Conservation (phyloP, 2,888 invertebrate genomes). For the Apotomis turbidana region DNA sequence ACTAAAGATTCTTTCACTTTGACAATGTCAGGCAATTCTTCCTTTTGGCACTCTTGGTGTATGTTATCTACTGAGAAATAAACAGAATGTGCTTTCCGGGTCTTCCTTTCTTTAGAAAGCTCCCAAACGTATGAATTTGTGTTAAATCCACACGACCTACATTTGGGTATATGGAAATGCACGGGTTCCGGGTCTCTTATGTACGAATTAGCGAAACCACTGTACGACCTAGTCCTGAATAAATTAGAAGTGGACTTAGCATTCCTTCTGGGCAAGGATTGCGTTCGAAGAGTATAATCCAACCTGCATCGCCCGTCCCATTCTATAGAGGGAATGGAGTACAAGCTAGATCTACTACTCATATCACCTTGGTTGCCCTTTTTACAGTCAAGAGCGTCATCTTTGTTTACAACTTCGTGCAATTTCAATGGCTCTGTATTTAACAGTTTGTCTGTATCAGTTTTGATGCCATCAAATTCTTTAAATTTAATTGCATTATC, state of each 20-base stretch:
- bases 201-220: constrained; percentile 72
- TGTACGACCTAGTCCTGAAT: constrained; percentile 72
- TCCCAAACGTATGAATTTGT: constrained; percentile 61
- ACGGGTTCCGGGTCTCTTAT: constrained; percentile 69
- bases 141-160: constrained; percentile 62
- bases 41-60: constrained; percentile 57
- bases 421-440: neutral
- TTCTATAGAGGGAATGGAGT: constrained; percentile 72
- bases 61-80: constrained; percentile 69
- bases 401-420: constrained; percentile 34
- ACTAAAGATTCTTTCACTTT: constrained; percentile 60
- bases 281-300: constrained; percentile 59
- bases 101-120: constrained; percentile 51
- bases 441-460: neutral
- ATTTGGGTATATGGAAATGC: constrained; percentile 76
- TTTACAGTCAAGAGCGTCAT: constrained; percentile 47
- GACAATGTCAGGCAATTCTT: constrained; percentile 49
- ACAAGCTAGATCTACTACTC: constrained; percentile 68
- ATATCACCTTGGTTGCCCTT: constrained; percentile 48
- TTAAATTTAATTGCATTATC: constrained; percentile 1
- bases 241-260: constrained; percentile 48
- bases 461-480: constrained; percentile 13
- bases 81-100: constrained; percentile 47
- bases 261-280: constrained; percentile 62
- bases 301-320: constrained; percentile 66